Percentiles rank a stretch among this genome's conserved stretches.
Evolutionary conservation across 2,888 invertebrate genomes (phyloP).

Genomic region (Taphrorychus bicolor): DNA sequence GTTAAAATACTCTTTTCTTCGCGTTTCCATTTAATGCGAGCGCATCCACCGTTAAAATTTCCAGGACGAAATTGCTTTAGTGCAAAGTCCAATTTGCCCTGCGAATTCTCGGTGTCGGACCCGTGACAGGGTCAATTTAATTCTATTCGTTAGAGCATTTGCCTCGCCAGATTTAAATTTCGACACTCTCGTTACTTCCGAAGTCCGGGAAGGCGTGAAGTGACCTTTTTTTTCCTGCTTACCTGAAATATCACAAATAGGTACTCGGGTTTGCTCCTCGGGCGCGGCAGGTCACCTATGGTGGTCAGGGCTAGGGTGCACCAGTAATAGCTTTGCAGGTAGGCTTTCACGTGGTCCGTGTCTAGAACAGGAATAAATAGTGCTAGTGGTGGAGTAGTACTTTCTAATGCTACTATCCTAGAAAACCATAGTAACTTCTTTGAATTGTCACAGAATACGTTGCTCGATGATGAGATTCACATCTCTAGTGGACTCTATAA

Average conservation of each 20-base stretch:
- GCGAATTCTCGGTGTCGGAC: background rate
- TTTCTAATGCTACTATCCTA: no score
- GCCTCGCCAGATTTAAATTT: background rate
- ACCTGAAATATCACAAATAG: slow-evolving; percentile 84
- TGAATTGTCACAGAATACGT: background rate
- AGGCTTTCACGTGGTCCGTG: slow-evolving; percentile 90
- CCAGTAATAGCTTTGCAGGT: slow-evolving; percentile 98
- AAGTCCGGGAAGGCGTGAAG: background rate
- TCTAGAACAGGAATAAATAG: slow-evolving; percentile 56
- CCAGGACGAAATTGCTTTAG: background rate
- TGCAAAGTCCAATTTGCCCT: background rate
- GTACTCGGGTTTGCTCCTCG: slow-evolving; percentile 93
- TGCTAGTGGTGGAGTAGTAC: no score
- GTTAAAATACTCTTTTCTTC: background rate
- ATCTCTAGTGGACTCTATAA: no score
- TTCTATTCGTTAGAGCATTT: no score
- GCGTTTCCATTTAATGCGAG: background rate
- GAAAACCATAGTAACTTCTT: background rate
- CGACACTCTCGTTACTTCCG: background rate
- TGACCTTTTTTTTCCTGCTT: no score
- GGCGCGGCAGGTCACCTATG: slow-evolving; percentile 91
- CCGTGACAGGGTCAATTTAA: background rate
- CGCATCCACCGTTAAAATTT: background rate
- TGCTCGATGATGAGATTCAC: no score
- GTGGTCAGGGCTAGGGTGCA: slow-evolving; percentile 95